These are phyloP conservation scores for Periphyllus acericola DNA, from an alignment of 2,888 invertebrate genomes.

Conservation along the genomic window DNA sequence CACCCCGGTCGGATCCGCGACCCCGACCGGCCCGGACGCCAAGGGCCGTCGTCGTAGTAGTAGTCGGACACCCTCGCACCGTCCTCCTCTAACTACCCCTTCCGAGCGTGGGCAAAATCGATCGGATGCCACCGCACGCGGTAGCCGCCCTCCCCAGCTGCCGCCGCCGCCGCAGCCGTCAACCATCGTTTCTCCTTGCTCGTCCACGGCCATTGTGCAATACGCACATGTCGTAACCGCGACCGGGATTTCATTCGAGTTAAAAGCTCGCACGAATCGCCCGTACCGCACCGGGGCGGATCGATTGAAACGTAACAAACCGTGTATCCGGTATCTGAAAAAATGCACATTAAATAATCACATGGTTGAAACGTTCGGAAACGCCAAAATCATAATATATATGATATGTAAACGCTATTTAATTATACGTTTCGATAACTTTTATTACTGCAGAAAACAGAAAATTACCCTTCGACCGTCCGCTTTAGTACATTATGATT, in stretches of 20 bases:
- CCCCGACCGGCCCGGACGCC: not conserved
- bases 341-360: no score
- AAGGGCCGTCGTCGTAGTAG: constrained; percentile 8
- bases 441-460: no score
- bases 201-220: not conserved
- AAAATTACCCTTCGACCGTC: no score
- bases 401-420: no score
- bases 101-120: constrained; percentile 29
- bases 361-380: no score
- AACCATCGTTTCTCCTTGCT: not conserved
- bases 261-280: no score
- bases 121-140: constrained; percentile 49
- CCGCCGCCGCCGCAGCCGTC: not conserved
- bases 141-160: not conserved
- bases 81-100: not conserved
- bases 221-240: not conserved
- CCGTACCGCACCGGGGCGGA: no score
- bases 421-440: no score
- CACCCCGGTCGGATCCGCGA: not conserved
- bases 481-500: no score
- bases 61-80: constrained; percentile 27
- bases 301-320: no score
- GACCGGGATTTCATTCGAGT: not conserved
- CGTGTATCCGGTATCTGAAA: not conserved
- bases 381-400: no score